Evolutionary conservation across 2,113 vertebrate species (phyloP).

Genomic region (Capreolus pygargus): DNA sequence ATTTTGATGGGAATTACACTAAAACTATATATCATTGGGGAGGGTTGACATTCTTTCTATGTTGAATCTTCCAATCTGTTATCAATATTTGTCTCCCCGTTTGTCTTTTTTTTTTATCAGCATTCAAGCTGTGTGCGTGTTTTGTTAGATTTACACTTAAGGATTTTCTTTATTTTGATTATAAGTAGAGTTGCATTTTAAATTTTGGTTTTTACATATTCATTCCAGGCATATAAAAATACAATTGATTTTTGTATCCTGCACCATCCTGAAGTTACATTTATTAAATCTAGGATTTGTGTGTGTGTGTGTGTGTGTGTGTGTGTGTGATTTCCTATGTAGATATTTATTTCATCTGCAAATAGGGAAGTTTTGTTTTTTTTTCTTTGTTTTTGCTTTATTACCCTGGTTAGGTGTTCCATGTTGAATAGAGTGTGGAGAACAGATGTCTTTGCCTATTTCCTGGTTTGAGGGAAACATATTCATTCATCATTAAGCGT

Average conservation of each 20-base stretch:
- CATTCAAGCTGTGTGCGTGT: neutral
- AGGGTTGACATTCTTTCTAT: neutral
- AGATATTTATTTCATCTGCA: neutral
- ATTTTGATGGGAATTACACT: neutral
- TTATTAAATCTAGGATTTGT: neutral
- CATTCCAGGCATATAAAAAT: neutral
- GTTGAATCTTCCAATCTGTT: neutral
- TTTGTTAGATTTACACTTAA: neutral
- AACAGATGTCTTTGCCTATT: neutral
- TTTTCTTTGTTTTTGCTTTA: neutral
- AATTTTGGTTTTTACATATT: neutral
- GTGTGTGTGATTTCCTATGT: neutral
- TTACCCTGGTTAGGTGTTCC: neutral
- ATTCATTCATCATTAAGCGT: neutral
- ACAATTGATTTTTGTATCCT: neutral
- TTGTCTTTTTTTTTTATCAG: neutral
- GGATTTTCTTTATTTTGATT: neutral
- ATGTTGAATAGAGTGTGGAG: neutral
- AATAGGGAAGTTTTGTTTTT: neutral
- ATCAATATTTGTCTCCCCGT: neutral
- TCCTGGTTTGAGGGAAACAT: neutral
- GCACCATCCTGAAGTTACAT: neutral
- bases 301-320: neutral
- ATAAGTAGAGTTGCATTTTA: neutral
- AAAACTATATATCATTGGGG: neutral